phyloP scores from a whole-genome alignment of 2,888 invertebrate genomes.

The Tortrix viridana region DNA sequence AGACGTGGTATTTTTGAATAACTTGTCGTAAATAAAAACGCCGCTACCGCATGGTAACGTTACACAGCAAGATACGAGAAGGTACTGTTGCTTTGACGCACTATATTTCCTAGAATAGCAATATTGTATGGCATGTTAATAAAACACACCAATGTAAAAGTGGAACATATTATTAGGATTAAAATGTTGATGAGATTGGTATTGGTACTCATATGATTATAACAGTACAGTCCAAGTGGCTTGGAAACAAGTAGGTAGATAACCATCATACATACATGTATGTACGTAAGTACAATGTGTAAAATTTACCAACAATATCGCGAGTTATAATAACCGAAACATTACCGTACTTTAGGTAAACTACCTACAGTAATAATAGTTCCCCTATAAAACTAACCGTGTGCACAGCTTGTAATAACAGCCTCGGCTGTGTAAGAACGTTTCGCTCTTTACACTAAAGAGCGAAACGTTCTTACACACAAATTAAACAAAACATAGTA shows the following conservation, averaged over 20 bases:
- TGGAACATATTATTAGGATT: neutral
- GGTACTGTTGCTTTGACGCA: constrained; percentile 10
- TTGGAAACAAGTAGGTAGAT: too few relatives aligned
- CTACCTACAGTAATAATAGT: constrained; percentile 30
- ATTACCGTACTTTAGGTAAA: constrained; percentile 20
- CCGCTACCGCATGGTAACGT: constrained; percentile 4
- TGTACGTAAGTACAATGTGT: neutral
- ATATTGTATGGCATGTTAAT: constrained; percentile 8
- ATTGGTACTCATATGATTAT: neutral
- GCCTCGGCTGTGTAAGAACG: constrained; percentile 38
- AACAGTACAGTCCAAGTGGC: too few relatives aligned
- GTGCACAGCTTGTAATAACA: constrained; percentile 46
- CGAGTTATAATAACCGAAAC: constrained; percentile 27
- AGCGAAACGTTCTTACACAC: constrained; percentile 44
- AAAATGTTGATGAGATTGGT: neutral
- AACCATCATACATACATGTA: neutral
- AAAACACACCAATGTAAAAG: neutral
- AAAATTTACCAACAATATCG: constrained; percentile 1
- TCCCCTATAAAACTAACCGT: constrained; percentile 42
- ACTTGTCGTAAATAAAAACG: constrained; percentile 3
- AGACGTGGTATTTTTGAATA: neutral
- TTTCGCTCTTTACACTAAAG: too few relatives aligned
- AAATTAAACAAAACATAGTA: constrained; percentile 59
- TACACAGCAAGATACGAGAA: constrained; percentile 3
- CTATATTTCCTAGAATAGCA: constrained; percentile 5